Evolutionary conservation across 2,113 vertebrate genomes (phyloP).

Genomic region (Pseudorasbora parva): DNA sequence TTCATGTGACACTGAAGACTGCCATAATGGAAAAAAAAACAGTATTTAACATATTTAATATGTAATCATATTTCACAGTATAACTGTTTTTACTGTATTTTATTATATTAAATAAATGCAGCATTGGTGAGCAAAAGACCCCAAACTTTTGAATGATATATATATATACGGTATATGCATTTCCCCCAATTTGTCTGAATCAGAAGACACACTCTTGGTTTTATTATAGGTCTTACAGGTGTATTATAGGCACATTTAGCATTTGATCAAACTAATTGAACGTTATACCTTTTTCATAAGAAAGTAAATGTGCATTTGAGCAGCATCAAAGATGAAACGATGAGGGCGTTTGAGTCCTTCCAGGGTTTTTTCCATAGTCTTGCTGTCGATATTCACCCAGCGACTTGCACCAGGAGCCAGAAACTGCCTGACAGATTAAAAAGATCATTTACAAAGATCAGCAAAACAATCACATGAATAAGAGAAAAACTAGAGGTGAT

Average conservation of each 20-base stretch:
- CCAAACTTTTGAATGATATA: not conserved
- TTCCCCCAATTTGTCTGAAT: no score
- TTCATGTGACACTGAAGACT: not conserved
- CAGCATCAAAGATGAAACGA: conserved; percentile 88
- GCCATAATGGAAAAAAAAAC: not conserved
- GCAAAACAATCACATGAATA: not conserved
- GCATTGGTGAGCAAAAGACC: not conserved
- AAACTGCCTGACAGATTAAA: conserved; percentile 79
- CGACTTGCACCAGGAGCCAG: conserved; percentile 87
- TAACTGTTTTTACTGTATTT: not conserved
- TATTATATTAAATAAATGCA: not conserved
- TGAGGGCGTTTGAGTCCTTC: conserved; percentile 84
- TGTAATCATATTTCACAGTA: not conserved
- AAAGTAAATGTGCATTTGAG: conserved; percentile 95
- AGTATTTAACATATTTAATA: no score
- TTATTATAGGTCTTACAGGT: no score
- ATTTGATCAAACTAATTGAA: not conserved
- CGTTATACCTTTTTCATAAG: conserved; percentile 93
- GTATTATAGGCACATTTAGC: not conserved
- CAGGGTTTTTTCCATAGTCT: conserved; percentile 90
- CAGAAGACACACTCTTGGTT: no score
- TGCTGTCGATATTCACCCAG: conserved; percentile 96
- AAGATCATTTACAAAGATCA: not conserved
- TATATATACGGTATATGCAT: not conserved
- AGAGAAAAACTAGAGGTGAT: not conserved